Evolutionary conservation across 2,113 vertebrate genomes (phyloP).

Genomic region (Rhinoderma darwinii): DNA sequence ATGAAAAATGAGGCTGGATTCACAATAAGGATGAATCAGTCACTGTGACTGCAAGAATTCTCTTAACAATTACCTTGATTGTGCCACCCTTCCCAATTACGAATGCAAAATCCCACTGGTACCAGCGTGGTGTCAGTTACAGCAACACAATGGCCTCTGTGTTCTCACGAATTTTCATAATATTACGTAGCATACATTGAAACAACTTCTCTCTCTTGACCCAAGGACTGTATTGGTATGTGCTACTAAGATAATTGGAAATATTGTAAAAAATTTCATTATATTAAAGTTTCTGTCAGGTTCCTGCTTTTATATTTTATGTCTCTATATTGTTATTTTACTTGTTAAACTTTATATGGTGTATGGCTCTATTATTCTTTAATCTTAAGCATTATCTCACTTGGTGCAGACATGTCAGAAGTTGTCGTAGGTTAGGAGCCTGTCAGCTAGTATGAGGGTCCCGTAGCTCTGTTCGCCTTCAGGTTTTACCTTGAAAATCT

Average conservation of each 20-base stretch:
- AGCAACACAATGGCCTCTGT: constrained; percentile 57
- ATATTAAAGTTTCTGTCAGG: neutral
- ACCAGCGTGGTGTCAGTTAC: constrained; percentile 53
- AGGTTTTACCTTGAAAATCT: too few species aligned
- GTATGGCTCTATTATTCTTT: too few species aligned
- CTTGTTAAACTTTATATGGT: neutral
- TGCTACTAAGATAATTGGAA: neutral
- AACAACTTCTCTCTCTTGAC: constrained; percentile 29
- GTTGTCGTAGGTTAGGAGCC: too few species aligned
- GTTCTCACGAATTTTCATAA: constrained; percentile 54
- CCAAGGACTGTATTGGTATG: constrained; percentile 1
- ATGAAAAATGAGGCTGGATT: constrained; percentile 24
- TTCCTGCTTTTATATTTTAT: neutral
- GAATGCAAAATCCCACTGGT: constrained; percentile 62
- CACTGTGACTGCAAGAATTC: constrained; percentile 39
- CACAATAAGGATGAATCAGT: constrained; percentile 31
- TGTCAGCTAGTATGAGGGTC: too few species aligned
- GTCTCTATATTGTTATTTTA: neutral
- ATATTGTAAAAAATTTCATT: neutral
- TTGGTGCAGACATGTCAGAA: too few species aligned
- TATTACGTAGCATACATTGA: neutral
- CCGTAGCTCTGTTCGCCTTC: too few species aligned
- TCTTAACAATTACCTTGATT: constrained; percentile 47
- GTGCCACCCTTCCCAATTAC: constrained; percentile 60
- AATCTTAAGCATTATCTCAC: too few species aligned